Evolutionary conservation across 1,140 invertebrate species (phyloP).

Genomic region (Cecropterus lyciades): DNA sequence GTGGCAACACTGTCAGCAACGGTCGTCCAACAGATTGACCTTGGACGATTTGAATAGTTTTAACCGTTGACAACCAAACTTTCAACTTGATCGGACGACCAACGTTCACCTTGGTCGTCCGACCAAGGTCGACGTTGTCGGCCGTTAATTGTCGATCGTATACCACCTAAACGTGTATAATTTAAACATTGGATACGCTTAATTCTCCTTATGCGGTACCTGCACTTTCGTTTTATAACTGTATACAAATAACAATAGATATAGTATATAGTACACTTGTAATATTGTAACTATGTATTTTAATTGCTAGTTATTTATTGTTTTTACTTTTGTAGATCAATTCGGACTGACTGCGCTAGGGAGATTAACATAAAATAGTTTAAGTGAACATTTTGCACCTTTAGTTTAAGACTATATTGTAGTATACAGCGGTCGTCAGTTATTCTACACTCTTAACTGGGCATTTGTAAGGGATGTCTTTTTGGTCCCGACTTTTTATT

Average conservation of each 20-base stretch:
- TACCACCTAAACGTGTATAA: constrained; percentile 33
- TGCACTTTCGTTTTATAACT: constrained; percentile 75
- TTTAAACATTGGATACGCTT: constrained; percentile 69
- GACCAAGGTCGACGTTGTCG: not conserved
- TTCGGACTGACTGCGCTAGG: constrained; percentile 76
- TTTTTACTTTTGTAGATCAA: constrained; percentile 76
- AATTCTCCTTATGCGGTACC: constrained; percentile 73
- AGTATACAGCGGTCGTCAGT: constrained; percentile 7
- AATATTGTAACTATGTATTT: constrained; percentile 68
- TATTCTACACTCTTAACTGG: not conserved
- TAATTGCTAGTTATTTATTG: constrained; percentile 75
- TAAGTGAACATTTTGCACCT: constrained; percentile 72
- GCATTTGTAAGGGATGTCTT: constrained; percentile 16
- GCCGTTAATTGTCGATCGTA: not conserved
- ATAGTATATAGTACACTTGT: constrained; percentile 59
- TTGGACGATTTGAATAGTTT: not conserved
- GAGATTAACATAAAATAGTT: constrained; percentile 72
- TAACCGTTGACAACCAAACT: not conserved
- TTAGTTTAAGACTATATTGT: constrained; percentile 48
- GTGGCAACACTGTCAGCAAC: not conserved
- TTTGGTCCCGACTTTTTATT: constrained; percentile 12
- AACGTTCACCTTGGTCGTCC: too few species aligned
- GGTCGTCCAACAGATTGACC: not conserved
- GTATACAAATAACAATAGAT: constrained; percentile 72
- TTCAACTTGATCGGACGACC: not conserved